Conservation (phyloP, 2,113 vertebrate species). For the Hyperoodon ampullatus region DNA sequence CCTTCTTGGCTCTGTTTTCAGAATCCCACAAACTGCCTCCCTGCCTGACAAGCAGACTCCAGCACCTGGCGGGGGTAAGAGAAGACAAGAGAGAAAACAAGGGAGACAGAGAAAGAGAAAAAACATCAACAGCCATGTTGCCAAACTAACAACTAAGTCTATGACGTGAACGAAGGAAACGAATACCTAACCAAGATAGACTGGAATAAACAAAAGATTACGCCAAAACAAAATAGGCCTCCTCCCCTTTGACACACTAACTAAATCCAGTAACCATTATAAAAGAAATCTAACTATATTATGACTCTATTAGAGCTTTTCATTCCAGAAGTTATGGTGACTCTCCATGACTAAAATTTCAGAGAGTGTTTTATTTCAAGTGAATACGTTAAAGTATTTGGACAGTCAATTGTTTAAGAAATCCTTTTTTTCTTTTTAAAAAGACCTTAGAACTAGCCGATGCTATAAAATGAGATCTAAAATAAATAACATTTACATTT, state of each 20-base stretch:
- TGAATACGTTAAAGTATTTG: neutral
- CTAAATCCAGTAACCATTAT: neutral
- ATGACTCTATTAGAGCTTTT: neutral
- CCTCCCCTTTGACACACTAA: neutral
- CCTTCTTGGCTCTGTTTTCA: constrained; percentile 49
- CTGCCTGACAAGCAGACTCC: constrained; percentile 21
- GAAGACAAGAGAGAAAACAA: neutral
- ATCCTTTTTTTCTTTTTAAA: neutral
- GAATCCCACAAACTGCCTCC: constrained; percentile 25
- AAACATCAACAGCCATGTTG: constrained; percentile 42
- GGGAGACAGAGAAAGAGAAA: constrained; percentile 6
- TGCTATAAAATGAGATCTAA: neutral
- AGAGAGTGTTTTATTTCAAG: constrained; percentile 35
- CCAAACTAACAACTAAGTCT: constrained; percentile 56
- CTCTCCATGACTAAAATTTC: neutral
- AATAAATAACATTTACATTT: neutral
- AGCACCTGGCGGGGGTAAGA: constrained; percentile 18
- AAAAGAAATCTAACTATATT: neutral
- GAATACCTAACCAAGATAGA: neutral
- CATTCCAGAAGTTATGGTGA: neutral
- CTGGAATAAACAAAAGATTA: constrained; percentile 16
- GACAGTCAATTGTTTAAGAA: neutral
- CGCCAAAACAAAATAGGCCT: neutral
- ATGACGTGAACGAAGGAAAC: constrained; percentile 25
- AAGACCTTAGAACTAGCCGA: neutral